Base-by-base conservation (phyloP, 2,888 invertebrate genomes). In the Chymomyza fuscimana region DNA sequence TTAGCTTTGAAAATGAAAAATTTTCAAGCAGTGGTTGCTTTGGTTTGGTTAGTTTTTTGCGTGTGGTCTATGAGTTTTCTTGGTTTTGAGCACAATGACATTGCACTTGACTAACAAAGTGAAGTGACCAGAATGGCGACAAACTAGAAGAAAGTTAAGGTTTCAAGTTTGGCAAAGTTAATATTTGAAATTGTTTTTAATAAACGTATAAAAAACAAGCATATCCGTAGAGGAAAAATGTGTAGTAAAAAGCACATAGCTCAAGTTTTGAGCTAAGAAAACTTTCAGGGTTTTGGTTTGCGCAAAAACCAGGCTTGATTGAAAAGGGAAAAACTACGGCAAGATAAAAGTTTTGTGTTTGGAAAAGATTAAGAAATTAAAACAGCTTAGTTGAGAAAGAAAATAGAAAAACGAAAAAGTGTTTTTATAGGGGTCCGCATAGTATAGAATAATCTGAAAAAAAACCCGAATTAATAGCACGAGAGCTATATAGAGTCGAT, bases 1-100 rank as follows among this genome's bases (percentile, higher is more conserved):
- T 60, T 60, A 60, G 36, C 25, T 25, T 54, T 54, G 54, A 5
- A 54, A 54, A n/a, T 54, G 9, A n/a, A n/a, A n/a, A n/a, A n/a
- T 54, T 54, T n/a, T n/a, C 54, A 54, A 54, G 15, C 40, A 46
- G 40, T 46, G 40, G 40, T 46, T 12, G 40, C 12, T 46, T 46
- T 12, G 40, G 40, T 46, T 46, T 46, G 12, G 40, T 46, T 12
- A 10, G 10, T 46, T 12, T 46, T 10, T 2, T 46, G 40, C 12
- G 12, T 46, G 40, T 46, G 40, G 40, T 46, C 10, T 12, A 10
- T 46, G 40, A 12, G 40, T 46, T 46, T 46, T 12, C 10, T 46
- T 46, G 40, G 40, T 46, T 32, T 32, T 32, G 32, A 5, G 9
- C 32, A 32, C 32, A 32, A 32, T 46, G 40, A 46, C 40, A 46